Base-by-base conservation (phyloP, 2,797 vertebrate species). In the Sebastes trivittatus region DNA sequence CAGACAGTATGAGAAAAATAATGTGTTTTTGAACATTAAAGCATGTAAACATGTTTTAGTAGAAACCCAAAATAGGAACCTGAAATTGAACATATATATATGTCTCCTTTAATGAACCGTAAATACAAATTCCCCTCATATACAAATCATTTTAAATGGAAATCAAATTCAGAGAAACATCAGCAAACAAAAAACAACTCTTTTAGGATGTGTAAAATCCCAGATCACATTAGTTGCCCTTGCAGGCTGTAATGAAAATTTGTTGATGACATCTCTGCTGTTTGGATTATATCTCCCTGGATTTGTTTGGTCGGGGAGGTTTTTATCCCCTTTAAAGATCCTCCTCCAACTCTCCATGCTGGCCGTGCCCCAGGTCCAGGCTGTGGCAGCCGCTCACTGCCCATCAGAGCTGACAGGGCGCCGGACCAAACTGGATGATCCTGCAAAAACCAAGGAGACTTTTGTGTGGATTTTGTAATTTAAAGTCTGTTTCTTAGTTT, bases 241-340 rank as follows among this genome's bases (percentile, higher is more conserved):
- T 66, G 72, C 75, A 59, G 72, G 38, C 84, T 65, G 75, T 80
- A 87, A 86, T 72, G 59, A 87, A 77, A 84, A 88, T 88, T 72
- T 89, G 88, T 87, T 91, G 82, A 83, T 87, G 82, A 85, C 75
- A 85, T 81, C 84, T 88, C 68, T 79, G 73, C 85, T 27, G 78
- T 81, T 85, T 76, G 85, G 91, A 94, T 93, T 94, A 90, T 87
- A 73, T 78, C 63, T 87, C 77, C 72, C 75, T 86, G 90, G 91
- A 93, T 94, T 93, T 93, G 89, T 91, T 93, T 81, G 81, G 82
- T 87, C 52, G 73, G 89, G 77, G 80, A 84, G 85, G 52, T 84
- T 92, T 91, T 91, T 87, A 91, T 90, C 93, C 87, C 80, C 71
- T 86, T 88, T 81, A 89, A 87, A 93, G 91, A 93, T 93, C 91